Base-by-base conservation (phyloP, 2,113 vertebrate genomes). In the Ailurus styani region DNA sequence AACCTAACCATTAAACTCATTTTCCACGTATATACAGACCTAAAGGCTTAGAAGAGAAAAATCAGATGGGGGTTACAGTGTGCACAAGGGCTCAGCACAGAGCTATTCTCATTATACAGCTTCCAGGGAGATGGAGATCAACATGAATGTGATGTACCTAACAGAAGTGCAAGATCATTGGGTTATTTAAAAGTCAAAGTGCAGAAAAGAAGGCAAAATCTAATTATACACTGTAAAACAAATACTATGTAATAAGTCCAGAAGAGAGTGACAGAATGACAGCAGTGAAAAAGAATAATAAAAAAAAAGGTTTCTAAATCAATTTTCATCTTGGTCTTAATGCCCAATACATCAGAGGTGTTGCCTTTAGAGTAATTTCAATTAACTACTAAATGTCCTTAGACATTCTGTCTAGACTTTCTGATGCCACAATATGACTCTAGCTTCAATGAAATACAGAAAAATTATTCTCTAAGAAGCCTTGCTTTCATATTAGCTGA, bases 371-470 rank as follows among this genome's bases (percentile, higher is more conserved):
- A 91, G 91, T 89, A 64, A 98, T 90, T 97, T 97, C 89, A 97
- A 96, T 97, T 98, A 98, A 94, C 73, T 83, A 72, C 79, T 92
- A 98, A 97, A 98, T 96, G n/a, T 93, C 91, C 93, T 97, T 97
- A 98, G 96, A 97, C 68, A 72, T 95, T 97, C 88, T 96, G 96
- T 98, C 97, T 98, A 98, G 97, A 98, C 96, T 98, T 96, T 92
- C 85, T 96, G 83, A 94, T 93, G 64, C 82, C 54, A 70, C 82
- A 52, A 47, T 96, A 96, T 75, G 97, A 98, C 96, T 96, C 27
- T 79, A 55, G 60, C 87, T 96, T 98, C 97, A 97, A 85, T 89
- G 96, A 97, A 97, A 95, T 82, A 96, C 42, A 96, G 81, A 93
- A 47, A 97, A 97, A 97, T 93, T 13, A 84, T 95, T 90, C 5